Conservation (phyloP, 2,797 vertebrate genomes). For the Siniperca undulata region DNA sequence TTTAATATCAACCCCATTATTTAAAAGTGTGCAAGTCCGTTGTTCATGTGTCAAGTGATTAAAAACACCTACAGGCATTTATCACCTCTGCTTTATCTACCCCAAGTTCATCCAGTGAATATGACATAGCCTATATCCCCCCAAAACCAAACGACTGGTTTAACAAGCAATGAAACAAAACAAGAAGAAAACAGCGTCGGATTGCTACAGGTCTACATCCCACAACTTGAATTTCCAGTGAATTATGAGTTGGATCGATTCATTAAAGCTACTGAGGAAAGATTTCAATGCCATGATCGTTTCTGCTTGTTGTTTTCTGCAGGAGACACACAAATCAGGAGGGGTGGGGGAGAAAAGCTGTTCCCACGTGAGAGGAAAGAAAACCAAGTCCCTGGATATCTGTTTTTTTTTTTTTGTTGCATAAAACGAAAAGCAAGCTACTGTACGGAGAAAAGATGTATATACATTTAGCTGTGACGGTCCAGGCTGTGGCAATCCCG, state of each 20-base stretch:
- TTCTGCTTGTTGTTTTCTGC: constrained; percentile 80
- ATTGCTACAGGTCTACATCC: constrained; percentile 88
- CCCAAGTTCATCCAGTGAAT: constrained; percentile 95
- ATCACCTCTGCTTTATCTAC: constrained; percentile 94
- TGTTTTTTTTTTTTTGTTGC: constrained; percentile 60
- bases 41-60: constrained; percentile 92
- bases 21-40: constrained; percentile 96
- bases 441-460: constrained; percentile 89
- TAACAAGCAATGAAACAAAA: constrained; percentile 67
- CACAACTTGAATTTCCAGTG: constrained; percentile 91
- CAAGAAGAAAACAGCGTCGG: constrained; percentile 70
- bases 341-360: constrained; percentile 79
- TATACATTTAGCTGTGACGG: constrained; percentile 92
- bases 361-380: constrained; percentile 86
- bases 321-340: constrained; percentile 78
- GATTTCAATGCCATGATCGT: constrained; percentile 86
- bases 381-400: constrained; percentile 90
- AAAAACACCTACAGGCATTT: constrained; percentile 94
- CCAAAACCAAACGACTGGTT: constrained; percentile 30
- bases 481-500: constrained; percentile 83
- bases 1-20: constrained; percentile 94
- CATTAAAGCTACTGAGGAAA: constrained; percentile 94
- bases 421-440: constrained; percentile 87
- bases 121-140: constrained; percentile 70
- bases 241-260: constrained; percentile 90